A percentile compares a stretch with the other conserved stretches of the same genome.
phyloP scores from a whole-genome alignment of 2,113 vertebrate species.

The Ameiurus melas region DNA sequence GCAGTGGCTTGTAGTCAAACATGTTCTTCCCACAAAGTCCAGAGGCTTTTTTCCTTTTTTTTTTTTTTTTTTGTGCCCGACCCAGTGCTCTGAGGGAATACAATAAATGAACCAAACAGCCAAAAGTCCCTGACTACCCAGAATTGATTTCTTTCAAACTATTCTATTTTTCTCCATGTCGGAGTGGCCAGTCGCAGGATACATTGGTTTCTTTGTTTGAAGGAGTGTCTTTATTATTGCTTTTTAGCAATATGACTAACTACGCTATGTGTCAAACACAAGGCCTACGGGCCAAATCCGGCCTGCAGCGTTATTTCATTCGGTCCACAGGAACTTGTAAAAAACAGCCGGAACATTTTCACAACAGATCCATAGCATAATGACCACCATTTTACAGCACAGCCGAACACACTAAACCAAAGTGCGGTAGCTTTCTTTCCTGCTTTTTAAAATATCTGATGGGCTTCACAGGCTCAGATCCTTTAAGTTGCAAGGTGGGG shows the following conservation, averaged over 20 bases:
- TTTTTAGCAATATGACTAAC: not conserved
- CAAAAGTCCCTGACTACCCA: slow-evolving; percentile 1
- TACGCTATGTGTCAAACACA: not conserved
- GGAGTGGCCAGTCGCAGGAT: not conserved
- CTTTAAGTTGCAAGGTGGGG: too few species aligned
- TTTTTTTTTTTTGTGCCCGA: slow-evolving; percentile 25
- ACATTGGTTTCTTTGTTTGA: not conserved
- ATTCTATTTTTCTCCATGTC: not conserved
- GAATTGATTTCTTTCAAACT: slow-evolving; percentile 19
- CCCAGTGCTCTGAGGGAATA: slow-evolving; percentile 24
- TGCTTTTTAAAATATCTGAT: not conserved
- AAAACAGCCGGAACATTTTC: not conserved
- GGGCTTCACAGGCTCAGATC: not conserved
- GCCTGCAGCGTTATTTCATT: slow-evolving; percentile 5
- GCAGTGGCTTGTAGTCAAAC: slow-evolving; percentile 51
- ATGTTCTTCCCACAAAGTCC: slow-evolving; percentile 37
- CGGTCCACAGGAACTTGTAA: not conserved
- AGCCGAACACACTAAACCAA: not conserved
- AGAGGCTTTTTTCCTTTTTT: slow-evolving; percentile 33
- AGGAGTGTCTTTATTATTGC: slow-evolving; percentile 3
- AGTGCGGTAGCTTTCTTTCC: not conserved
- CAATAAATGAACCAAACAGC: slow-evolving; percentile 32
- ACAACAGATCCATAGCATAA: not conserved
- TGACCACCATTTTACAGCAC: not conserved
- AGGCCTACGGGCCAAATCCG: not conserved